Evolutionary conservation across 2,888 invertebrate species (phyloP).

Genomic region (Erebia aethiops): DNA sequence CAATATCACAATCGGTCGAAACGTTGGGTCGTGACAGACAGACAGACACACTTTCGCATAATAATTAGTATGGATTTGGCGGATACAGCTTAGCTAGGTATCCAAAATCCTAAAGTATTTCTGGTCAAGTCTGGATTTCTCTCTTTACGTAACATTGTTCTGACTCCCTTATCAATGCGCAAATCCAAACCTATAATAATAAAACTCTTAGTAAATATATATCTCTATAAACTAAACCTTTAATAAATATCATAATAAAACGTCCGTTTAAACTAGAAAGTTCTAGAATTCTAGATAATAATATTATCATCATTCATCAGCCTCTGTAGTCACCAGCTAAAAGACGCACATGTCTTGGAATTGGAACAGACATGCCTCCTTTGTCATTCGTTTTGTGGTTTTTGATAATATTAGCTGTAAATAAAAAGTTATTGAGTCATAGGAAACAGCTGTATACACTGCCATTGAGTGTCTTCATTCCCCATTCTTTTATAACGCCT

Average conservation of each 20-base stretch:
- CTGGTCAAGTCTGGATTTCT: too few species aligned
- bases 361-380: not conserved
- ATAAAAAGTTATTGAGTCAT: conserved; percentile 8
- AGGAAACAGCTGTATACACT: not conserved
- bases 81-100: too few species aligned
- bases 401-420: conserved; percentile 7
- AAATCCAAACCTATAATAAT: not conserved
- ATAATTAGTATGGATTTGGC: too few species aligned
- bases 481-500: not conserved
- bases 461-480: not conserved
- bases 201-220: too few species aligned
- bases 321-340: not conserved
- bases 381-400: not conserved
- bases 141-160: too few species aligned
- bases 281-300: not conserved
- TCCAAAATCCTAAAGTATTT: too few species aligned
- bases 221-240: too few species aligned
- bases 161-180: too few species aligned
- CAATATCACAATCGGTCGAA: too few species aligned
- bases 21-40: too few species aligned
- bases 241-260: not conserved
- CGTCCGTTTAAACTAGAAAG: not conserved
- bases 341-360: not conserved
- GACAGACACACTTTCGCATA: too few species aligned
- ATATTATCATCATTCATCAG: not conserved